A percentile compares a stretch with the other conserved stretches of the same genome.
phyloP scores from a whole-genome alignment of 2,113 vertebrate genomes.

The Takifugu flavidus region DNA sequence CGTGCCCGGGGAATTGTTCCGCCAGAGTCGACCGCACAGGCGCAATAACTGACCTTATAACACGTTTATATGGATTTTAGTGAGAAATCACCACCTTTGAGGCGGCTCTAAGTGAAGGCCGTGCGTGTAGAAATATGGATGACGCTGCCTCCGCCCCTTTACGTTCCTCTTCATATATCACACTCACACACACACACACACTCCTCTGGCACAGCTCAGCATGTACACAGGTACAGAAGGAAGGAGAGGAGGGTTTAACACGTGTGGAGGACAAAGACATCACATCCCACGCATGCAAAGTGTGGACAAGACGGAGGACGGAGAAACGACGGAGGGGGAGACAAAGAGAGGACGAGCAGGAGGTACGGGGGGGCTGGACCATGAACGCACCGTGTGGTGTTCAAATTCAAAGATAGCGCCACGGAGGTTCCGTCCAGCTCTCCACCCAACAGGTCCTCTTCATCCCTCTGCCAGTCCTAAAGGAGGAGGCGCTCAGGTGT shows the following conservation, averaged over 20 bases:
- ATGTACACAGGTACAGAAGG: conserved; percentile 29
- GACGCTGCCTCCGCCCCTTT: conserved; percentile 7
- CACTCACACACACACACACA: conserved; percentile 13
- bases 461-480: too few species aligned
- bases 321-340: conserved; percentile 51
- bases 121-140: conserved; percentile 38
- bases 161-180: too few species aligned
- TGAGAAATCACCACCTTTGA: conserved; percentile 68
- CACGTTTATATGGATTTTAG: conserved; percentile 59
- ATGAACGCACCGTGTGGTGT: conserved; percentile 9
- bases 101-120: conserved; percentile 30
- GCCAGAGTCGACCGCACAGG: conserved; percentile 36
- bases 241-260: conserved; percentile 10
- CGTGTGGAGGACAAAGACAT: conserved; percentile 37
- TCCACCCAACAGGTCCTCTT: too few species aligned
- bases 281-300: conserved; percentile 40
- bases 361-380: conserved; percentile 8
- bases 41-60: conserved; percentile 48
- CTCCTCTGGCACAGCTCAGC: conserved; percentile 20
- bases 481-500: too few species aligned
- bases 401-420: conserved; percentile 1
- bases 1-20: conserved; percentile 59
- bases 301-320: conserved; percentile 58
- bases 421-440: too few species aligned
- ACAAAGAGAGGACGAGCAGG: conserved; percentile 40